Conservation (phyloP, 1,140 invertebrate species). For the Triops cancriformis region DNA sequence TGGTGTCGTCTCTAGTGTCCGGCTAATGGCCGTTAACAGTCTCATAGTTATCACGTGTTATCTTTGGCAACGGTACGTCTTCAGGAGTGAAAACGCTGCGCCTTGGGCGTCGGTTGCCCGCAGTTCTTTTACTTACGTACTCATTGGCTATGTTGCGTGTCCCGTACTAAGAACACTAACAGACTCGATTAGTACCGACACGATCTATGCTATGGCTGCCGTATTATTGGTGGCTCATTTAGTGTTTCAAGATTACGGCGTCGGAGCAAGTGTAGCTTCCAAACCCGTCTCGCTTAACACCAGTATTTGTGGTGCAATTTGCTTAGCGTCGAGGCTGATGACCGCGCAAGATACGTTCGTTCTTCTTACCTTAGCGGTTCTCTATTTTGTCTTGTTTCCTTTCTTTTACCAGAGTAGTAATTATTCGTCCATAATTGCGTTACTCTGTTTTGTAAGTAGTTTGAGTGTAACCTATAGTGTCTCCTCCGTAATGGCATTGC, state of each 20-base stretch:
- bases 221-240: slow-evolving; percentile 81
- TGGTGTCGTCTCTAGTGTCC: slow-evolving; percentile 23
- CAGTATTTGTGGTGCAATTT: slow-evolving; percentile 85
- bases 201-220: slow-evolving; percentile 83
- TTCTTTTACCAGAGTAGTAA: slow-evolving; percentile 35
- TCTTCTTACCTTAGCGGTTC: slow-evolving; percentile 71
- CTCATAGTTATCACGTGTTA: slow-evolving; percentile 16
- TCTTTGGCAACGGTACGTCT: slow-evolving; percentile 32
- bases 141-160: slow-evolving; percentile 75
- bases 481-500: slow-evolving; percentile 47
- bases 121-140: slow-evolving; percentile 54
- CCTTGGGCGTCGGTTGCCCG: neutral
- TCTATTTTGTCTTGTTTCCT: slow-evolving; percentile 81
- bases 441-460: slow-evolving; percentile 51
- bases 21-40: slow-evolving; percentile 7
- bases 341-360: slow-evolving; percentile 79
- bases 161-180: slow-evolving; percentile 90
- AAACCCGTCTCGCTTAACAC: slow-evolving; percentile 78
- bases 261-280: slow-evolving; percentile 66
- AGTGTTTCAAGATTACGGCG: slow-evolving; percentile 83
- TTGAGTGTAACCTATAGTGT: slow-evolving; percentile 48
- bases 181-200: slow-evolving; percentile 91
- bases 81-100: slow-evolving; percentile 33
- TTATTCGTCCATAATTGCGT: slow-evolving; percentile 41
- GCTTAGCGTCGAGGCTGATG: slow-evolving; percentile 79